These are phyloP conservation scores for Sebastes baramenuke DNA, from an alignment of 2,797 vertebrate genomes.

Conservation along the genomic window DNA sequence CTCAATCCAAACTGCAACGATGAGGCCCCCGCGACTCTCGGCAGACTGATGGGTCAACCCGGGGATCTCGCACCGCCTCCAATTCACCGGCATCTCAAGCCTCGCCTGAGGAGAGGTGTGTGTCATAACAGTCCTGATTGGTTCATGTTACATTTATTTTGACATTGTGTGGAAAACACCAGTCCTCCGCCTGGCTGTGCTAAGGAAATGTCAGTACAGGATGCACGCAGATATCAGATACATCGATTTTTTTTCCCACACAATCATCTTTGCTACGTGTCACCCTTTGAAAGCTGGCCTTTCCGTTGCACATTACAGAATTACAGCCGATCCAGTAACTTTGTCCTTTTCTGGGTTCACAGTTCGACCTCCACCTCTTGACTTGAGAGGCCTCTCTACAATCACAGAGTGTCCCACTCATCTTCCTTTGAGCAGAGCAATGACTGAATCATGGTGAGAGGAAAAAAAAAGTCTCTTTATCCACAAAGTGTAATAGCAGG, in stretches of 20 bases:
- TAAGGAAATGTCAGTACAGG: neutral
- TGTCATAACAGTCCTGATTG: neutral
- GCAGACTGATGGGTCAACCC: constrained; percentile 77
- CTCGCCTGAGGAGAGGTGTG: constrained; percentile 90
- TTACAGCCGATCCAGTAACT: neutral
- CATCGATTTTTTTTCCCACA: neutral
- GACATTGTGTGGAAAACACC: neutral
- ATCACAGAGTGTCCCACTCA: constrained; percentile 89
- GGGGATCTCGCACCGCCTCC: constrained; percentile 90
- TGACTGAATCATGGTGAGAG: constrained; percentile 90
- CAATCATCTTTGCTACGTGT: neutral
- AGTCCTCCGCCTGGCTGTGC: neutral
- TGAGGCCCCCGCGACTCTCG: constrained; percentile 58
- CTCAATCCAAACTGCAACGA: constrained; percentile 42
- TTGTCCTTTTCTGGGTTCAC: constrained; percentile 44
- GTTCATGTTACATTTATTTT: neutral
- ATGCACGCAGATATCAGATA: neutral
- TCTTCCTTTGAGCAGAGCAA: constrained; percentile 83
- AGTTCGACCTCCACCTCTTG: constrained; percentile 94
- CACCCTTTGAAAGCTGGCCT: neutral
- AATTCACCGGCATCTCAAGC: constrained; percentile 94
- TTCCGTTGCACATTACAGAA: neutral
- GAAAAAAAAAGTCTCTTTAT: constrained; percentile 15
- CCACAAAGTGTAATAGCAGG: neutral
- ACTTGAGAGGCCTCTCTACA: constrained; percentile 91